Evolutionary conservation across 2,113 vertebrate species (phyloP).

Genomic region (Mastomys natalensis): DNA sequence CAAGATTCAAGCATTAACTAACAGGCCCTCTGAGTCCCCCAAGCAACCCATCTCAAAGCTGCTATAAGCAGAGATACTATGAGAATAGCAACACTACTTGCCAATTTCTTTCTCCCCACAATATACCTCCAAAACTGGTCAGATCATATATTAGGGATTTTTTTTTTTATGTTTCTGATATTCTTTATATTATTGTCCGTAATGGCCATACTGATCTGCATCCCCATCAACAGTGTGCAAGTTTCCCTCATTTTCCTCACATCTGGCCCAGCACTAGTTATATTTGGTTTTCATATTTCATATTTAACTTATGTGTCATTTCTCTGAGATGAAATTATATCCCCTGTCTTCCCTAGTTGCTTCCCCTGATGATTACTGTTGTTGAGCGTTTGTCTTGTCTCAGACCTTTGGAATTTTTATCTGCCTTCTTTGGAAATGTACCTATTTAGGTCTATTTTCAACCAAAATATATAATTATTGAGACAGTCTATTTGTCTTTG

Average conservation of each 20-base stretch:
- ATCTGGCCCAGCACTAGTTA: no score
- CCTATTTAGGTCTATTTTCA: background rate
- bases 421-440: background rate
- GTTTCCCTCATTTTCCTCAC: no score
- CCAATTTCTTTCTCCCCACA: background rate
- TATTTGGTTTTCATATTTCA: background rate
- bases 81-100: background rate
- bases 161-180: background rate
- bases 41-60: no score
- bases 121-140: background rate
- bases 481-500: background rate
- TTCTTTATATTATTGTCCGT: background rate
- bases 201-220: background rate
- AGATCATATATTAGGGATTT: background rate
- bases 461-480: background rate
- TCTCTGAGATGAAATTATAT: background rate
- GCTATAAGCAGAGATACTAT: background rate
- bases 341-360: background rate
- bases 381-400: background rate
- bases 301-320: no score
- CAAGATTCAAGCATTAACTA: background rate
- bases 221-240: background rate
- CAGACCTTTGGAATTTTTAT: no score
- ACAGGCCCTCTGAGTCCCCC: no score
- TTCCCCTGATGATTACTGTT: background rate